Percentiles rank a stretch among this genome's conserved stretches.
Evolutionary conservation across 2,888 invertebrate species (phyloP).

Genomic region (Pheosia gnoma): DNA sequence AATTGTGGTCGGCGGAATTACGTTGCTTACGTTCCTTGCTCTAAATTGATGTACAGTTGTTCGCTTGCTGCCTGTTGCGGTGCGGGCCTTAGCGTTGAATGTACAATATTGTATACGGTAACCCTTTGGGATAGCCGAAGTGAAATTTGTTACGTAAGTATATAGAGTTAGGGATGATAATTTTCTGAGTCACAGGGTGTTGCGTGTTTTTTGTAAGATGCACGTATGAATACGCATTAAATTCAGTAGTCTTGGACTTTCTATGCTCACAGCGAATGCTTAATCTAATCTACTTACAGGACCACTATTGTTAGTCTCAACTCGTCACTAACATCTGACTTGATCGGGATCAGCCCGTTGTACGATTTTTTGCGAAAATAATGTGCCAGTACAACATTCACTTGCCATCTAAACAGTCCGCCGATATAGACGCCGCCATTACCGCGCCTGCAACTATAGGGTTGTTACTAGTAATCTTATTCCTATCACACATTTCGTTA

Average conservation of each 20-base stretch:
- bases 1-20: conserved; percentile 3
- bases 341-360: background rate
- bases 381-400: background rate
- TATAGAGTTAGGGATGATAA: too few species aligned
- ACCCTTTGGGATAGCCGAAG: background rate
- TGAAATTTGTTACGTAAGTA: background rate
- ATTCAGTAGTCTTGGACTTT: too few species aligned
- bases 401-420: background rate
- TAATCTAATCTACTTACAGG: too few species aligned
- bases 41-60: conserved; percentile 1
- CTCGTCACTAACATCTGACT: background rate
- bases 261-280: too few species aligned
- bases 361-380: background rate
- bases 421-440: background rate
- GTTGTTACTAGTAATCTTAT: background rate
- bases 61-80: conserved; percentile 2
- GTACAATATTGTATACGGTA: background rate
- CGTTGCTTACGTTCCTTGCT: background rate
- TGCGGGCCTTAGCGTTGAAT: background rate
- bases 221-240: too few species aligned
- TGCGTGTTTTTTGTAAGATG: too few species aligned
- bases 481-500: too few species aligned
- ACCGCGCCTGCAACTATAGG: conserved; percentile 1
- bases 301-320: too few species aligned
- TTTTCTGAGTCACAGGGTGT: too few species aligned